Conservation (phyloP, 2,797 vertebrate genomes). For the Clarias laeviceps region DNA sequence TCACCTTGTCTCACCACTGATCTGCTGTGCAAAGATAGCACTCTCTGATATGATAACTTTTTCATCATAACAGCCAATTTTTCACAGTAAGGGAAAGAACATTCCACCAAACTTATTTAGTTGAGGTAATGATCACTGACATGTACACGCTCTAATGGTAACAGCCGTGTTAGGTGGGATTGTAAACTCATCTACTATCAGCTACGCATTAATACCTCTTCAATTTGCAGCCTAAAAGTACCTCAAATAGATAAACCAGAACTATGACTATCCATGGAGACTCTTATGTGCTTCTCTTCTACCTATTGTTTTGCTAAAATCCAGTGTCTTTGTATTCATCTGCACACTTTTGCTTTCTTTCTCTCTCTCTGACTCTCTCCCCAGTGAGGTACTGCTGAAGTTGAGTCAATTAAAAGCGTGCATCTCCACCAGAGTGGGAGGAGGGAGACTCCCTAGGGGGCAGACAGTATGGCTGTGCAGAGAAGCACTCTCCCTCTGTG, state of each 20-base stretch:
- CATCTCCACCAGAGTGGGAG: conserved; percentile 70
- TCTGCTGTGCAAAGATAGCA: conserved; percentile 8
- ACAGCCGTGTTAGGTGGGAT: background rate
- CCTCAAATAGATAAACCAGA: conserved; percentile 7
- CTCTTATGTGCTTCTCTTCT: background rate
- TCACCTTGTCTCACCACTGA: conserved; percentile 45
- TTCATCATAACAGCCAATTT: conserved; percentile 25
- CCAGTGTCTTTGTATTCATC: conserved; percentile 27
- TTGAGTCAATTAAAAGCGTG: conserved; percentile 77
- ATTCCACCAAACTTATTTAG: background rate
- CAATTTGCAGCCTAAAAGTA: background rate
- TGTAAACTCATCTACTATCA: background rate
- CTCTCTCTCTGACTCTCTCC: conserved; percentile 57
- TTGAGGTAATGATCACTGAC: conserved; percentile 7
- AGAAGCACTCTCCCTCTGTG: conserved; percentile 68
- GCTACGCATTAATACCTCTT: background rate
- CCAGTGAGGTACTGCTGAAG: conserved; percentile 67
- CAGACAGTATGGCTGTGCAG: conserved; percentile 73
- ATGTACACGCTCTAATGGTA: background rate
- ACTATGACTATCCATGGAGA: background rate
- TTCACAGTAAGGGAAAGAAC: conserved; percentile 26
- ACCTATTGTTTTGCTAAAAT: conserved; percentile 15
- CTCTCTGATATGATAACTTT: conserved; percentile 12
- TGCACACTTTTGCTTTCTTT: conserved; percentile 44
- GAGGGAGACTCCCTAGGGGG: conserved; percentile 72